These are phyloP conservation scores for Zygothrica quintamaculata DNA, from an alignment of 2,888 invertebrate genomes.

Conservation along the genomic window DNA sequence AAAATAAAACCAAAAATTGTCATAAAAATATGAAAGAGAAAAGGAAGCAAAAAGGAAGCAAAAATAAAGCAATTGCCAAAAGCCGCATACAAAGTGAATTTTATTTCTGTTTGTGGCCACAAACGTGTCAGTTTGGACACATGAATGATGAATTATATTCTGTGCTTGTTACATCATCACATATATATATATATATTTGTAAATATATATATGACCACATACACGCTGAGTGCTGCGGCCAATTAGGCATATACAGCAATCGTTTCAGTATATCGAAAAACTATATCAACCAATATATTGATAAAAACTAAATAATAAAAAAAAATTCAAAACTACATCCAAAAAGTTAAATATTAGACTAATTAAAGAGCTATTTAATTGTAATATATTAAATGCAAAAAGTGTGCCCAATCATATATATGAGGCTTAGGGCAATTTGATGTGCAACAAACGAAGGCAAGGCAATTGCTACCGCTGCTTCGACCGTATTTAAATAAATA, in stretches of 20 bases:
- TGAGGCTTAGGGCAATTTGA: too few species aligned
- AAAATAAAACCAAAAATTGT: conserved; percentile 7
- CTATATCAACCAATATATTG: conserved; percentile 11
- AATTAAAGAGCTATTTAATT: too few species aligned
- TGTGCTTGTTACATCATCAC: conserved; percentile 38
- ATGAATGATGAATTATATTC: conserved; percentile 75
- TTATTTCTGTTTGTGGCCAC: conserved; percentile 75
- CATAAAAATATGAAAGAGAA: conserved; percentile 25
- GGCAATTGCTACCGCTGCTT: too few species aligned
- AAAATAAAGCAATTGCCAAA: conserved; percentile 47
- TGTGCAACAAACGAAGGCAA: too few species aligned
- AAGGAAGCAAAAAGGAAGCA: conserved; percentile 31
- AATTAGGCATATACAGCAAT: background rate
- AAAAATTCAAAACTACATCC: too few species aligned
- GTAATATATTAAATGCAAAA: too few species aligned
- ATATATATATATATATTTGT: conserved; percentile 15
- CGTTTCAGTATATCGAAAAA: conserved; percentile 9
- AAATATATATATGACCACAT: conserved; percentile 39
- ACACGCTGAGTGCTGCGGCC: background rate
- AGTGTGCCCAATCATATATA: too few species aligned
- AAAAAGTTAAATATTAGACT: too few species aligned
- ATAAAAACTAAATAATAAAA: too few species aligned
- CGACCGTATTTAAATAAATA: too few species aligned
- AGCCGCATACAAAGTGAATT: conserved; percentile 75
- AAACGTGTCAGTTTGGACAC: conserved; percentile 76